Evolutionary conservation across 1,140 invertebrate species (phyloP).

Genomic region (Drosophila pruinosa): DNA sequence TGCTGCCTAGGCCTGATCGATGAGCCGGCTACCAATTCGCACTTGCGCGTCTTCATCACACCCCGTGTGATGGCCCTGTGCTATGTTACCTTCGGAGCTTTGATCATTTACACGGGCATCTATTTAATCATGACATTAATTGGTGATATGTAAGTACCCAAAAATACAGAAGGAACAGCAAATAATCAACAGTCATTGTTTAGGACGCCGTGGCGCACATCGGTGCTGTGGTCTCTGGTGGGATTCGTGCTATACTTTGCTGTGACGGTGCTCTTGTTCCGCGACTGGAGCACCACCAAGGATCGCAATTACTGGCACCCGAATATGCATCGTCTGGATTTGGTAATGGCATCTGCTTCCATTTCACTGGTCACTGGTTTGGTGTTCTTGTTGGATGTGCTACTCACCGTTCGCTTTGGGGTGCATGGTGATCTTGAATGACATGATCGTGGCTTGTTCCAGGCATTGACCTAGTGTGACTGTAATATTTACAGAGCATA

Average conservation of each 20-base stretch:
- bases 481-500: conserved; percentile 76
- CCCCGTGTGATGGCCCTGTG: conserved; percentile 72
- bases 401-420: conserved; percentile 76
- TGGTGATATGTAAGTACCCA: conserved; percentile 67
- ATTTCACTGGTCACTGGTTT: conserved; percentile 70
- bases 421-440: conserved; percentile 76
- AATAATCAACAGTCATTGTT: background rate
- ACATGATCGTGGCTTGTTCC: conserved; percentile 39
- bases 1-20: conserved; percentile 79
- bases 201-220: conserved; percentile 76
- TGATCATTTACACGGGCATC: conserved; percentile 73
- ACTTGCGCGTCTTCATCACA: conserved; percentile 75
- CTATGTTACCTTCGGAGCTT: conserved; percentile 80
- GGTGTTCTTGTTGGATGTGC: conserved; percentile 70
- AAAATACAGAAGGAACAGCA: background rate
- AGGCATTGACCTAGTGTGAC: conserved; percentile 32
- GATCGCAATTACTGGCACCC: conserved; percentile 82
- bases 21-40: conserved; percentile 78
- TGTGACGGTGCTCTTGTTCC: conserved; percentile 67
- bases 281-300: conserved; percentile 79
- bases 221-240: conserved; percentile 67
- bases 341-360: conserved; percentile 75
- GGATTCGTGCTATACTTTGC: conserved; percentile 70
- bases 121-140: conserved; percentile 81
- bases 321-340: conserved; percentile 80